Evolutionary conservation across 2,888 invertebrate genomes (phyloP).

Genomic region (Watsonalla cultraria): DNA sequence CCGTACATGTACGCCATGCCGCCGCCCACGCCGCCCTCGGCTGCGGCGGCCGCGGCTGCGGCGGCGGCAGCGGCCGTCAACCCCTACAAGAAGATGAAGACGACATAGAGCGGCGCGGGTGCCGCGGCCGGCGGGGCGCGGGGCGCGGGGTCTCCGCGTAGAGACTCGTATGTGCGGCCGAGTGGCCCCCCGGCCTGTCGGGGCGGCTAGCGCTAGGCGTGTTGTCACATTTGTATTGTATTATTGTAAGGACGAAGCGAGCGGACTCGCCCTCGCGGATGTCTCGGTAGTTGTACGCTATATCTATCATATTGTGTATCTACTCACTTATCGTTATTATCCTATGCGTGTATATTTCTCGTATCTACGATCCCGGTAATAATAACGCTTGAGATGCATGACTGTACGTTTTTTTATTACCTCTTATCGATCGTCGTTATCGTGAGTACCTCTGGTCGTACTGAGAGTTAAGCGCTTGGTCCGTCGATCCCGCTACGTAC

Average conservation of each 20-base stretch:
- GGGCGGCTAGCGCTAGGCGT: conserved; percentile 73
- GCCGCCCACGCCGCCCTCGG: conserved; percentile 65
- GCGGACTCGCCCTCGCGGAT: conserved; percentile 66
- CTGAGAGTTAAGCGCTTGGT: conserved; percentile 75
- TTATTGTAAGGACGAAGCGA: conserved; percentile 74
- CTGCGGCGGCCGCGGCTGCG: conserved; percentile 60
- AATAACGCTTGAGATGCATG: conserved; percentile 93
- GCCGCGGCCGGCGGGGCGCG: conserved; percentile 63
- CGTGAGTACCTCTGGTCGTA: conserved; percentile 68
- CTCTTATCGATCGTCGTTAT: conserved; percentile 74
- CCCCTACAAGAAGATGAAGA: conserved; percentile 95
- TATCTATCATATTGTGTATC: conserved; percentile 71
- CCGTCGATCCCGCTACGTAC: conserved; percentile 77
- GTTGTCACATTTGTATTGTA: conserved; percentile 78
- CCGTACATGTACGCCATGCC: conserved; percentile 74
- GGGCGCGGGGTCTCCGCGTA: conserved; percentile 75
- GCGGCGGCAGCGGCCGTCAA: conserved; percentile 79
- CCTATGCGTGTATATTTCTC: conserved; percentile 78
- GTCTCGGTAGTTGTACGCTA: conserved; percentile 75
- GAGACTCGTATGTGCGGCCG: conserved; percentile 72
- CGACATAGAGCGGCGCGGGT: conserved; percentile 78
- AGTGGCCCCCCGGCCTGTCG: conserved; percentile 70
- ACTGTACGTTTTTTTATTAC: conserved; percentile 87
- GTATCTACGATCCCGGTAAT: conserved; percentile 86
- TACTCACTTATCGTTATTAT: conserved; percentile 73